Base-by-base conservation (phyloP, 2,888 invertebrate species). In the Junonia oenone region DNA sequence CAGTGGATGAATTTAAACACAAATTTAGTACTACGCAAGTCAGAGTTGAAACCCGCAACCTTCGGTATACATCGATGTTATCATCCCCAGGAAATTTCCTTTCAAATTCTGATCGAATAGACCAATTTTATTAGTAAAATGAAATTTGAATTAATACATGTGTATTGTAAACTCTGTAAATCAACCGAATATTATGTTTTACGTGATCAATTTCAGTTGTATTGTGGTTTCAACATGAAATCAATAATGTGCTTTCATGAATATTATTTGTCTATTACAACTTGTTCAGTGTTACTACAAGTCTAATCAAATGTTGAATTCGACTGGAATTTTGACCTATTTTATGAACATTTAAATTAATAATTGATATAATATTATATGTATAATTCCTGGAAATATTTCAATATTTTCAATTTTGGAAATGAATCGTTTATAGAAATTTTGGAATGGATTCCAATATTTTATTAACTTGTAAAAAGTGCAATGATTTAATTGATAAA, bases 171-270 rank as follows among this genome's bases (percentile, higher is more conserved):
- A 33, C n/a, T 33, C n/a, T 33, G 31, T 33, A n/a, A 33, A 33
- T 33, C 31, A 33, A 33, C 2, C 31, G n/a, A 33, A 33, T n/a
- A n/a, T 33, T 3, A 33, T 49, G 45, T 35, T 50, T 27, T 55
- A 27, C 37, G 55, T 48, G 49, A 49, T 35, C 50, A 45, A 55
- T 45, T 55, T 55, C 45, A 50, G 29, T 37, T n/a, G 27, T 27
- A 55, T 45, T 45, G 45, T 45, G 49, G 45, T 29, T 47, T 14
- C 31, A 15, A 6, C 27, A 19, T 19, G 27, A 33, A 50, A 45
- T 50, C 49, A 49, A 55, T 55, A 38, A n/a, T 37, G 13, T 43
- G 26, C 45, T 5, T 33, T 9, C 33, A 13, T 37, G 35, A 45
- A 45, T 33, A 33, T 33, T n/a, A 4, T 33, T 33, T 33, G n/a